phyloP scores from a whole-genome alignment of 2,797 vertebrate species.

The Hemitrygon akajei region DNA sequence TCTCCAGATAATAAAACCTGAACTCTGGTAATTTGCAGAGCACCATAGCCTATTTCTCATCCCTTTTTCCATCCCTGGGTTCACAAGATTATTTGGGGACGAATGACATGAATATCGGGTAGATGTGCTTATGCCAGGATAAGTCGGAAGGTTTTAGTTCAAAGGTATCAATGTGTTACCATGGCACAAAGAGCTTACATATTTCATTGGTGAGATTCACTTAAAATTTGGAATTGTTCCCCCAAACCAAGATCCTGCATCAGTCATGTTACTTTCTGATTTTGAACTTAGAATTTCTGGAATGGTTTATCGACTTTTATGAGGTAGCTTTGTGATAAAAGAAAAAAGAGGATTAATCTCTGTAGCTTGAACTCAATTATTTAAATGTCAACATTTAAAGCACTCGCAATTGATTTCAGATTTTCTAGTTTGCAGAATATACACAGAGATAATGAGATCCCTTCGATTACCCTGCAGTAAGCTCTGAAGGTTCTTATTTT shows the following conservation, averaged over 20 bases:
- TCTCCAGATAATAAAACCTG: too few species aligned
- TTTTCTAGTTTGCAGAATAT: not conserved
- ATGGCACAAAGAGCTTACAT: too few species aligned
- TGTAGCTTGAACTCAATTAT: not conserved
- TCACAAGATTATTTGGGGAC: too few species aligned
- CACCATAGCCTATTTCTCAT: too few species aligned
- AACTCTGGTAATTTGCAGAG: too few species aligned
- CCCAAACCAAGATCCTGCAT: not conserved
- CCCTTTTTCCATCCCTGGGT: too few species aligned
- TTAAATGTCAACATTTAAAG: not conserved
- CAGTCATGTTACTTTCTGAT: not conserved
- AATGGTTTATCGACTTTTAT: not conserved
- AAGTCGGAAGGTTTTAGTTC: too few species aligned
- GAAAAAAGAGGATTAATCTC: not conserved
- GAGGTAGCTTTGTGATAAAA: not conserved
- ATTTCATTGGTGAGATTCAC: not conserved
- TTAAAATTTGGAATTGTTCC: not conserved
- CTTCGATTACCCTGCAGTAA: not conserved
- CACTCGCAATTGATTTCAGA: not conserved
- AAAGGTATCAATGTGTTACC: too few species aligned
- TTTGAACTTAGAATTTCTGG: not conserved
- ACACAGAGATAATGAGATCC: not conserved
- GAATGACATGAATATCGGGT: too few species aligned
- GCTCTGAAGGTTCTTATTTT: not conserved
- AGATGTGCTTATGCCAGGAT: too few species aligned